phyloP scores from a whole-genome alignment of 2,113 vertebrate species.

The Cepphus grylle region DNA sequence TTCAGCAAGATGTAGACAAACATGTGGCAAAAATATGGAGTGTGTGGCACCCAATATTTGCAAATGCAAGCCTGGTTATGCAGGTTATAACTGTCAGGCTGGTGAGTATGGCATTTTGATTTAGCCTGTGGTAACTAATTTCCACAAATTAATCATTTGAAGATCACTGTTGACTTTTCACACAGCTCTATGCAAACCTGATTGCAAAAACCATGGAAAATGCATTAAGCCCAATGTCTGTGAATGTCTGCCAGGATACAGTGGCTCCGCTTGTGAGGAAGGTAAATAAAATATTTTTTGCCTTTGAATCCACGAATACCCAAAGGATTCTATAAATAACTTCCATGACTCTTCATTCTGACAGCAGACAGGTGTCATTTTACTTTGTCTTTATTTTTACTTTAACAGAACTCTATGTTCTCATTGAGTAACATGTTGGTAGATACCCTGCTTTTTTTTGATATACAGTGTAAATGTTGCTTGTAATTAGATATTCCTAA shows the following conservation, averaged over 20 bases:
- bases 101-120: constrained; percentile 74
- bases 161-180: constrained; percentile 43
- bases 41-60: constrained; percentile 85
- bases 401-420: background rate
- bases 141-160: background rate
- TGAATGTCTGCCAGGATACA: constrained; percentile 78
- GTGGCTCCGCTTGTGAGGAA: constrained; percentile 81
- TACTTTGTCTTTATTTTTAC: background rate
- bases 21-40: constrained; percentile 84
- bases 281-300: constrained; percentile 66
- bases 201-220: constrained; percentile 87
- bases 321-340: background rate
- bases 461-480: background rate
- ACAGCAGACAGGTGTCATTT: background rate
- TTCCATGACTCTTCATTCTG: background rate
- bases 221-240: constrained; percentile 83
- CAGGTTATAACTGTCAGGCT: constrained; percentile 81
- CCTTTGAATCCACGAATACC: background rate
- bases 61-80: constrained; percentile 84
- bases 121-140: background rate
- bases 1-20: constrained; percentile 83
- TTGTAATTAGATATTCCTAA: background rate
- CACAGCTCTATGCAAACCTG: constrained; percentile 84
- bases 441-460: background rate
- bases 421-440: background rate